Base-by-base conservation (phyloP, 2,113 vertebrate genomes). In the Hemibagrus wyckioides region DNA sequence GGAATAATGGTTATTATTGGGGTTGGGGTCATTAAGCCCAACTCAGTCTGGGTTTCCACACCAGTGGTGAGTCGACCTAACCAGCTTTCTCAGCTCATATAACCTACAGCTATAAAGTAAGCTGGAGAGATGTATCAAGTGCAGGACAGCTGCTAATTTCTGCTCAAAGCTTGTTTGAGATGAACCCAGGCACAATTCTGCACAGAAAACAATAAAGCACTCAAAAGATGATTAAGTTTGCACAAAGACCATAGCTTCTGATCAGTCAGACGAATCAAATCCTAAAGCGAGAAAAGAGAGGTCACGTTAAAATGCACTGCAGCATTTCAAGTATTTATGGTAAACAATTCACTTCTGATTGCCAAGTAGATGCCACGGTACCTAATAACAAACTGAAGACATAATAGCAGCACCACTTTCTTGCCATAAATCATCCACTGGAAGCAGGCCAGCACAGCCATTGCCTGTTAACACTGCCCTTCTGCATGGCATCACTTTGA, bases 151-250 rank as follows among this genome's bases (percentile, higher is more conserved):
- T 23, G 19, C 30, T 41, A 19, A 71, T 71, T 41, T 71, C 67
- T 39, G 8, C 21, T 41, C 67, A 25, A 75, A 71, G 1, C 17
- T 6, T 2, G 41, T 25, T n/a, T 76, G 25, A 28, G 11, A 76
- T 25, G 63, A 85, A 56, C 77, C 28, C 67, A 84, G 82, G 86
- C 33, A 80, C 21, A 25, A 9, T 57, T 71, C n/a, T 88, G 63
- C 69, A 80, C 57, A 67, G 36, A 71, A 84, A 77, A 90, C 44
- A 85, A 86, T 87, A 61, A n/a, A 69, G 67, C 87, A 83, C 82
- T 83, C 67, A 90, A 85, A 76, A 80, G 33, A 57, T 82, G 86
- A 89, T 87, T 85, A 87, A 82, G 83, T 67, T 87, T 39, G 63
- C 9, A 48, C 52, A 56, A 36, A 33, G 65, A 25, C 6, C 6